Base-by-base conservation (phyloP, 2,797 vertebrate genomes). In the Clarias platycephalus region DNA sequence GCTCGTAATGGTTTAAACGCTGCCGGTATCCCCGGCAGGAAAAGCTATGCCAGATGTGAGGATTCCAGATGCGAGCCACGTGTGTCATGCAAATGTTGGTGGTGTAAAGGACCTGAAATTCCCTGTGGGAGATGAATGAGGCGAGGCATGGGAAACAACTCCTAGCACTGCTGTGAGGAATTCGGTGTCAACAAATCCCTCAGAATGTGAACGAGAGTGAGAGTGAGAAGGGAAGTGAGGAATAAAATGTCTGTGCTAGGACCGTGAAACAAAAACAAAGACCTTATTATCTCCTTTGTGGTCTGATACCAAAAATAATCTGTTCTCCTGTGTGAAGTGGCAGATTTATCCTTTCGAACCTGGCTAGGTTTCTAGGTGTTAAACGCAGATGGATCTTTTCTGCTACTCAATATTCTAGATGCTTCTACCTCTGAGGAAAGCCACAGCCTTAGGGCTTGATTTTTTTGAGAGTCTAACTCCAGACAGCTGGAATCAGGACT, bases 141-240 rank as follows among this genome's bases (percentile, higher is more conserved):
- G 37, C 67, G 55, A 70, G 81, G 86, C 77, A 63, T 85, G 81
- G 55, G 62, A 81, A 86, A 74, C 62, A 80, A 80, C 28, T 53
- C 49, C 90, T 91, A 82, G 76, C 91, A 86, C 85, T 84, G 90
- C 88, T 75, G 86, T 90, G 91, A 92, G 92, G 92, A 93, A 95
- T 93, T 90, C 87, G 75, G 86, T 83, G 89, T 92, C 89, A 92
- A 93, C 86, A 90, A 89, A 75, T 53, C 81, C 87, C 78, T 76
- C 16, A 57, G 60, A 66, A 80, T 77, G 31, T 49, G 44, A 72
- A 70, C 13, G 75, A 71, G 67, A 31, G 68, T 70, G 81, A 22
- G 40, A 76, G 64, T 24, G n/a, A 49, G 64, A 74, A 57, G 62
- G 81, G 26, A 13, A 28, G 34, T 80, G n/a, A 81, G 74, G 31